A percentile compares a stretch with the other conserved stretches of the same genome.
Conservation (phyloP, 2,797 vertebrate species). For the Chelidonichthys spinosus region DNA sequence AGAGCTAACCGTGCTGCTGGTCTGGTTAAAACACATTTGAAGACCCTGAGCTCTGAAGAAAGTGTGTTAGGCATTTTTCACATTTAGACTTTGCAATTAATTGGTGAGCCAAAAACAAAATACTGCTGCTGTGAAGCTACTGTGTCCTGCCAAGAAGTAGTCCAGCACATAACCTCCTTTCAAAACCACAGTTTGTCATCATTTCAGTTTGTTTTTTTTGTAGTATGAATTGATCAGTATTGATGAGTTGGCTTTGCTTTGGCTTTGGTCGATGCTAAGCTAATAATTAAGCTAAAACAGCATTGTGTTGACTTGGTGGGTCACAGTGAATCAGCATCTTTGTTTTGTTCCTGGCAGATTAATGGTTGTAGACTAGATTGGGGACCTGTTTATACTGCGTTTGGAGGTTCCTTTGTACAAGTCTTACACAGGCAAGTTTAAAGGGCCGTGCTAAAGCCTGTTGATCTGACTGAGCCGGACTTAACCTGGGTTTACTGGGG, state of each 20-base stretch:
- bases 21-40: background rate
- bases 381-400: background rate
- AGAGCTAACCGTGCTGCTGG: too few species aligned
- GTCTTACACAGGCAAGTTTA: conserved; percentile 31
- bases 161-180: background rate
- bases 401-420: conserved; percentile 22
- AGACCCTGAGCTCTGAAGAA: background rate
- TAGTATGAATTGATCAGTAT: background rate
- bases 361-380: conserved; percentile 20
- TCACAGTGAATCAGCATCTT: background rate
- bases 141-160: background rate
- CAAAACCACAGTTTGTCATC: background rate
- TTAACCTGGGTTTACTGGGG: conserved; percentile 41
- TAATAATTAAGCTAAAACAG: background rate
- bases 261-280: background rate
- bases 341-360: conserved; percentile 25
- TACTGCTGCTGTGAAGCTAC: too few species aligned
- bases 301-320: background rate
- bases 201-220: background rate
- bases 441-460: conserved; percentile 39
- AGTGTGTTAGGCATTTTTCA: background rate
- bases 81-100: background rate
- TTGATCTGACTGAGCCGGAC: conserved; percentile 38
- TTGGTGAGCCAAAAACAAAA: background rate
- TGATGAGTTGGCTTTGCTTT: background rate